Conservation (phyloP, 2,113 vertebrate genomes). For the Serinus canaria region DNA sequence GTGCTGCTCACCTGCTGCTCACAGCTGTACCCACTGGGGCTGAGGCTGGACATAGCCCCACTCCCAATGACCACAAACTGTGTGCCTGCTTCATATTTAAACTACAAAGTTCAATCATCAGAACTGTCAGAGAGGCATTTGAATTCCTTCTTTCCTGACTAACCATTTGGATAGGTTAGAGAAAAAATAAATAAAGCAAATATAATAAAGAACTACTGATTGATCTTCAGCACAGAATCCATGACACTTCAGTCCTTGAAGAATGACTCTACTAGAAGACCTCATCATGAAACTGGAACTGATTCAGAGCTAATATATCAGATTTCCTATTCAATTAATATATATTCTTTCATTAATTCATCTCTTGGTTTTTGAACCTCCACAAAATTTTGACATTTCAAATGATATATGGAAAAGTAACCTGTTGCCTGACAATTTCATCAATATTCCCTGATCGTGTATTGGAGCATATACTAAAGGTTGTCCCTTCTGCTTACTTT, state of each 20-base stretch:
- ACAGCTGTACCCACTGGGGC: neutral
- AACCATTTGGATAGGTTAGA: neutral
- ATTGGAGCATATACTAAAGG: neutral
- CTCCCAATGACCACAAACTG: neutral
- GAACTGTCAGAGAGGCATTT: neutral
- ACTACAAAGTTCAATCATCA: neutral
- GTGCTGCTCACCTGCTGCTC: neutral
- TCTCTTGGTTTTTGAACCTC: neutral
- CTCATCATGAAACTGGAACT: neutral
- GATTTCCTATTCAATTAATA: neutral
- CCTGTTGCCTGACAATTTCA: too few species aligned
- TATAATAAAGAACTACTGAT: neutral
- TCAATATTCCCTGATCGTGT: neutral
- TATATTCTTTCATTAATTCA: neutral
- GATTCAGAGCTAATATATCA: neutral
- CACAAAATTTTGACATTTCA: neutral
- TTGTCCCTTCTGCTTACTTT: neutral
- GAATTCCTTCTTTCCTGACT: neutral
- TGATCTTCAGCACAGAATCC: neutral
- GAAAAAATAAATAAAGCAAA: neutral
- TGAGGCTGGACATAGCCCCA: neutral
- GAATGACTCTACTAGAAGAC: neutral
- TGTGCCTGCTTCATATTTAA: neutral
- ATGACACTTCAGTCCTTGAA: neutral
- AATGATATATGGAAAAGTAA: neutral